Evolutionary conservation across 2,888 invertebrate species (phyloP).

Genomic region (Epicampocera succincta): DNA sequence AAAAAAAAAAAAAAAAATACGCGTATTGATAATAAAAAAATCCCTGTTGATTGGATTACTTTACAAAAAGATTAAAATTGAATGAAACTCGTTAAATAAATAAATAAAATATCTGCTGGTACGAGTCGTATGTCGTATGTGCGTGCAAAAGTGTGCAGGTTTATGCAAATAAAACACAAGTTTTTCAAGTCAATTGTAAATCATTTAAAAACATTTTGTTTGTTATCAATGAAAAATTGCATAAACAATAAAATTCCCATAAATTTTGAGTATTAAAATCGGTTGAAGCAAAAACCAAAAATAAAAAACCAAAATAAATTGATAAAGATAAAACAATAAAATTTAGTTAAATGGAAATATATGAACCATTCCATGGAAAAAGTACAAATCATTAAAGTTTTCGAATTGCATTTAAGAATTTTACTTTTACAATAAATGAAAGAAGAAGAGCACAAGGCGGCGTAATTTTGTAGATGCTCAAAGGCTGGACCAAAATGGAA

Average conservation of each 20-base stretch:
- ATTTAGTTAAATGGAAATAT: conserved; percentile 9
- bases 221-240: conserved; percentile 50
- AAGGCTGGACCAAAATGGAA: no score
- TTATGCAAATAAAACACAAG: conserved; percentile 12
- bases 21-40: not conserved
- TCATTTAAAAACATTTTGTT: conserved; percentile 44
- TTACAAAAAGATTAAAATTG: conserved; percentile 44
- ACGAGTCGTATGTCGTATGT: no score
- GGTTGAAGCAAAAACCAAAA: no score
- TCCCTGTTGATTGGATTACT: conserved; percentile 32
- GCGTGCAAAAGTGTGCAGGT: not conserved
- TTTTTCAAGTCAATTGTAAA: conserved; percentile 54
- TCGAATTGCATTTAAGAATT: no score
- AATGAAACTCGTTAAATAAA: conserved; percentile 31
- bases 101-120: conserved; percentile 20
- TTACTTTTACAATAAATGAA: no score
- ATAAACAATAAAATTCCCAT: conserved; percentile 60
- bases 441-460: no score
- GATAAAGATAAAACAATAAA: conserved; percentile 17
- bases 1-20: no score
- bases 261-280: conserved; percentile 29
- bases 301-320: not conserved
- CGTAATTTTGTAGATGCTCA: no score
- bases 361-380: no score
- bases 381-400: no score